Evolutionary conservation across 2,888 invertebrate species (phyloP).

Genomic region (Elaeidobius kamerunicus): DNA sequence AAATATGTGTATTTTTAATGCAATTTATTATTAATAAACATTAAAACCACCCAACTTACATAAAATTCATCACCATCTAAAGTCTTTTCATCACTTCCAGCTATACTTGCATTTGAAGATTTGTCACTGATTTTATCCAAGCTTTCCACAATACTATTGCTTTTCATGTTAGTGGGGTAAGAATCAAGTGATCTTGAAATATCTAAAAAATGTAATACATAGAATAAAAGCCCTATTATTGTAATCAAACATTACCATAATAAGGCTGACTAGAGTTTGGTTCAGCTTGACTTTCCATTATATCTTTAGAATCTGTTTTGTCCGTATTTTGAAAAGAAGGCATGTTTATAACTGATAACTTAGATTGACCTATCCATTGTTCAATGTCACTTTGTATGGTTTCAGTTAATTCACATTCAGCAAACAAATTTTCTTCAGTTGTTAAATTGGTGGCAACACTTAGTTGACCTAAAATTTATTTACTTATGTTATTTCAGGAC

Average conservation of each 20-base stretch:
- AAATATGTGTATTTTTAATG: no score
- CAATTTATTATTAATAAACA: no score
- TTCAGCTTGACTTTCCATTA: constrained; percentile 4
- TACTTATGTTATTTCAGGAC: not conserved
- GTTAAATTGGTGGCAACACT: constrained; percentile 48
- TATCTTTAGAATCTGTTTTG: constrained; percentile 23
- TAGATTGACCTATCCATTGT: constrained; percentile 49
- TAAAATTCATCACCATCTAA: constrained; percentile 11
- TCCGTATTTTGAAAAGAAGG: constrained; percentile 17
- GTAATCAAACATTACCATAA: constrained; percentile 13
- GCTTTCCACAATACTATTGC: constrained; percentile 37
- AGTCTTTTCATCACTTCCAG: constrained; percentile 26
- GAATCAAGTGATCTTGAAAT: constrained; percentile 2
- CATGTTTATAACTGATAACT: constrained; percentile 44
- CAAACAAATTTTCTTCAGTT: constrained; percentile 45
- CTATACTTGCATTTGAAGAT: constrained; percentile 46
- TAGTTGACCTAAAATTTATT: constrained; percentile 47
- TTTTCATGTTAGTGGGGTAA: constrained; percentile 1
- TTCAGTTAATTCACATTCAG: constrained; percentile 47
- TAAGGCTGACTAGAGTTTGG: constrained; percentile 1
- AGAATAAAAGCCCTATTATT: not conserved
- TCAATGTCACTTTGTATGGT: constrained; percentile 46
- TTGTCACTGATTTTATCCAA: constrained; percentile 42
- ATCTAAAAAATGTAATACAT: constrained; percentile 5
- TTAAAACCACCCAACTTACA: not conserved